Base-by-base conservation (phyloP, 2,888 invertebrate species). In the Tridacna crocea region DNA sequence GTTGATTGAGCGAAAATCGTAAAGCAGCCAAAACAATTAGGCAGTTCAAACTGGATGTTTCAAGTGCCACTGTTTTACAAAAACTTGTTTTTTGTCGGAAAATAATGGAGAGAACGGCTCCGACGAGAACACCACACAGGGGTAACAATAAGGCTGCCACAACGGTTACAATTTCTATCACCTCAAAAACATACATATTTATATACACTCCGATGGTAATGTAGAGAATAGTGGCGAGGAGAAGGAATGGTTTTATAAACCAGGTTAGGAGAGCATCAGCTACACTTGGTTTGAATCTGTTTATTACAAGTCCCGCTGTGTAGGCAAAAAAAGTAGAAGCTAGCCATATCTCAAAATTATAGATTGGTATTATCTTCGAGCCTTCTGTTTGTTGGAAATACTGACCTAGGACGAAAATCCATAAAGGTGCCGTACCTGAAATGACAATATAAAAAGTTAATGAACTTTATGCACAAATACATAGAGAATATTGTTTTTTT, bases 171-270 rank as follows among this genome's bases (percentile, higher is more conserved):
- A 86, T 83, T 78, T 92, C 89, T 26, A 92, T 86, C 61, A 88
- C 83, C 72, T 92, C 90, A 85, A 94, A 93, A 79, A 93, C 92
- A 82, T 94, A 94, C 91, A 93, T 92, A 87, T 94, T 94, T 84
- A 94, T 93, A 88, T 94, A 94, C 61, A 94, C 91, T 76, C 94
- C 94, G 17, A 94, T 89, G n/a, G 94, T 94, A 80, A 93, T 90
- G 84, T 93, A 93, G 63, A 94, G 88, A 72, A 94, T 93, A 77
- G 92, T 90, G 75, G 92, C 91, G 58, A 94, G 90, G 60, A 94
- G 91, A 66, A 94, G 88, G 77, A 93, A 90, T 26, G 94, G 94
- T 83, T 93, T 93, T 75, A 93, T 92, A 75, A 94, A 82, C 94
- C 94, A 94, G 77, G 88, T 93, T 36, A 94, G 89, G 73, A 93